phyloP scores from a whole-genome alignment of 2,797 vertebrate species.

The Sphaeramia orbicularis region DNA sequence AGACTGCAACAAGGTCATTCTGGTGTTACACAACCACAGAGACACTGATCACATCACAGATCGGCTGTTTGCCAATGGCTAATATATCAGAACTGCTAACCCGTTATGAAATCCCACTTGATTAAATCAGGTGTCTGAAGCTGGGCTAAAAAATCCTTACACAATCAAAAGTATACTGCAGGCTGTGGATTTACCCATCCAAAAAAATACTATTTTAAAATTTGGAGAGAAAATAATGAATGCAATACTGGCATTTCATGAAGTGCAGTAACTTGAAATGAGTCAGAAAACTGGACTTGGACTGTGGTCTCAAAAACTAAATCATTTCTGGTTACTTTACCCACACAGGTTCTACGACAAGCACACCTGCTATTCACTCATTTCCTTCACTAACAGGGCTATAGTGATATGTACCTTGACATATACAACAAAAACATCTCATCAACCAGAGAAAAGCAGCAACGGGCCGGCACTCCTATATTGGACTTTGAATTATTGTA shows the following conservation, averaged over 20 bases:
- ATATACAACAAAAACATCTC: neutral
- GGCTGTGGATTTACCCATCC: neutral
- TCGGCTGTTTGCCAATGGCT: neutral
- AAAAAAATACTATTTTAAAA: neutral
- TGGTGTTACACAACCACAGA: slow-evolving; percentile 48
- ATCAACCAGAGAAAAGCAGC: neutral
- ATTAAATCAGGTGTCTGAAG: slow-evolving; percentile 7
- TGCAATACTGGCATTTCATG: neutral
- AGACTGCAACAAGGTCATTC: neutral
- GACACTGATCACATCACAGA: slow-evolving; percentile 18
- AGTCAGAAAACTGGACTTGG: neutral
- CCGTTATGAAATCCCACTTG: slow-evolving; percentile 8
- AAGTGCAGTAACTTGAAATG: neutral
- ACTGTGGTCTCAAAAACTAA: neutral
- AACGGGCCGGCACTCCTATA: slow-evolving; percentile 9
- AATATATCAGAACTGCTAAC: slow-evolving; percentile 9
- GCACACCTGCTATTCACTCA: neutral
- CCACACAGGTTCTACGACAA: neutral
- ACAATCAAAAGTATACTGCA: neutral
- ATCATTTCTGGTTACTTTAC: neutral
- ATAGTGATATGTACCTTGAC: too few relatives aligned
- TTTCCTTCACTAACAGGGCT: neutral
- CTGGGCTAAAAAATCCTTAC: neutral
- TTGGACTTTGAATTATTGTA: neutral
- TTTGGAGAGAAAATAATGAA: neutral